Evolutionary conservation across 2,888 invertebrate species (phyloP).

Genomic region (Netelia fuscicornis): DNA sequence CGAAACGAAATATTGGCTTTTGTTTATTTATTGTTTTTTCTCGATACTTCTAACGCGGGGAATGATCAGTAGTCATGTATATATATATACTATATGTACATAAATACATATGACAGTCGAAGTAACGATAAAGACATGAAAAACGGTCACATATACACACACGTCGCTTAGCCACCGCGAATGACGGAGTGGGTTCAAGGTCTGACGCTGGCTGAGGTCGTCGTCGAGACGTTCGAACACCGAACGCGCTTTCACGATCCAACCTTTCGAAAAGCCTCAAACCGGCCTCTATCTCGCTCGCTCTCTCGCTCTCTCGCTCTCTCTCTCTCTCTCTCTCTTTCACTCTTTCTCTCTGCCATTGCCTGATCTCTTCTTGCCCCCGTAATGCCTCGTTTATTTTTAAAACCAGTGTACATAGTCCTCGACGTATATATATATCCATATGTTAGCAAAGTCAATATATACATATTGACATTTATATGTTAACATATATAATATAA

Average conservation of each 20-base stretch:
- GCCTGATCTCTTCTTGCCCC: not conserved
- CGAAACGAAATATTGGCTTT: not conserved
- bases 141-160: not conserved
- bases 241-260: conserved; percentile 11
- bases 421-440: not conserved
- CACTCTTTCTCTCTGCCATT: not conserved
- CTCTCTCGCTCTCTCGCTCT: too few relatives aligned
- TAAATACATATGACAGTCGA: too few relatives aligned
- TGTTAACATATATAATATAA: too few relatives aligned
- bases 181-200: conserved; percentile 68
- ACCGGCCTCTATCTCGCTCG: not conserved
- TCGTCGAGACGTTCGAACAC: conserved; percentile 33
- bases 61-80: not conserved
- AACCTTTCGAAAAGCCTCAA: conserved; percentile 53
- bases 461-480: too few relatives aligned
- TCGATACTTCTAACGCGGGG: not conserved
- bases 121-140: too few relatives aligned
- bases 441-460: not conserved
- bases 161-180: conserved; percentile 25
- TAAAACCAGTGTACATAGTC: not conserved
- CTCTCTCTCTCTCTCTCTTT: too few relatives aligned
- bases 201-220: conserved; percentile 75
- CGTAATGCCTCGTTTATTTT: conserved; percentile 23
- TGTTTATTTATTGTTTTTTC: not conserved
- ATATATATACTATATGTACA: not conserved